Evolutionary conservation across 2,113 vertebrate genomes (phyloP).

Genomic region (Catharus fuscescens): DNA sequence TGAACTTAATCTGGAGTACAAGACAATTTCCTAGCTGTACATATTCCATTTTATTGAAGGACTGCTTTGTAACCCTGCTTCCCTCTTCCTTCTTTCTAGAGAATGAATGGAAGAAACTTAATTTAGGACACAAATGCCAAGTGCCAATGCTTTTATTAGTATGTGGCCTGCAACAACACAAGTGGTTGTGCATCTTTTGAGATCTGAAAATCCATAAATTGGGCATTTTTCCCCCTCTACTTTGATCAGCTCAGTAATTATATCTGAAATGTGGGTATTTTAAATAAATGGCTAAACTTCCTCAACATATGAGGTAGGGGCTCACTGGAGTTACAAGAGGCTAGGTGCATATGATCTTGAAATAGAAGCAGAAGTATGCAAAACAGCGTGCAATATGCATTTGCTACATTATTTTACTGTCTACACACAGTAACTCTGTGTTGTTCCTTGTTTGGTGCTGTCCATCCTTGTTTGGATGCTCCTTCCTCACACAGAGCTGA

Average conservation of each 20-base stretch:
- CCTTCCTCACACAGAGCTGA: background rate
- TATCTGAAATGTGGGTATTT: background rate
- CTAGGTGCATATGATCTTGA: background rate
- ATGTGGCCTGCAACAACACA: background rate
- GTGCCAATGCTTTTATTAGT: background rate
- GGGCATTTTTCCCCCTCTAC: background rate
- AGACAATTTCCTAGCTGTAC: background rate
- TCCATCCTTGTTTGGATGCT: background rate
- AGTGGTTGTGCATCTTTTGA: background rate
- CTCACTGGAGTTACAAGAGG: background rate
- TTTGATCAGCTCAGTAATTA: background rate
- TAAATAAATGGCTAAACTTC: background rate
- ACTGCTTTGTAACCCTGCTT: background rate
- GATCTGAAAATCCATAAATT: background rate
- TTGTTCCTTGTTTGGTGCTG: background rate
- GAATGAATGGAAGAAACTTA: background rate
- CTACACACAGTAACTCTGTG: background rate
- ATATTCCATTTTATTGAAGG: background rate
- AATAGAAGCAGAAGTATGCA: background rate
- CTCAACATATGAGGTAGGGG: background rate
- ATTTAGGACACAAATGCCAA: background rate
- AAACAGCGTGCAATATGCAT: background rate
- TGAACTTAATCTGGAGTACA: background rate
- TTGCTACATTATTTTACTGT: background rate
- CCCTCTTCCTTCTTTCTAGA: background rate